phyloP scores from a whole-genome alignment of 2,797 vertebrate genomes.

The Petrocephalus schoutedeni region DNA sequence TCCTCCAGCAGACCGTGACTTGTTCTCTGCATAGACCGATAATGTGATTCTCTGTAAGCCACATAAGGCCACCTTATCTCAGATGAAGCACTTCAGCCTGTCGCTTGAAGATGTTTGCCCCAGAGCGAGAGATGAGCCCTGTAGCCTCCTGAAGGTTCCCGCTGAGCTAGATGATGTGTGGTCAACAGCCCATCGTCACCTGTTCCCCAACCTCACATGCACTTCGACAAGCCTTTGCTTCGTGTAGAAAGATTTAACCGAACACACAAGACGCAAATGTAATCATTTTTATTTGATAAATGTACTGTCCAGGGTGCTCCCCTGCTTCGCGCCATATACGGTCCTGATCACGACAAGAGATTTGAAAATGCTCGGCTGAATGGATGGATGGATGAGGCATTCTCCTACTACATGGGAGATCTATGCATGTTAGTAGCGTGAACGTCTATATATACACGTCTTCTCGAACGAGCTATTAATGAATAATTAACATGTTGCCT shows the following conservation, averaged over 20 bases:
- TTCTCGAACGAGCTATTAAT: background rate
- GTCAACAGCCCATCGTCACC: background rate
- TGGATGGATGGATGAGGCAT: background rate
- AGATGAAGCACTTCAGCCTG: background rate
- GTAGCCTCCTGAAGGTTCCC: background rate
- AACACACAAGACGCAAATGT: background rate
- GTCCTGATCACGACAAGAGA: background rate
- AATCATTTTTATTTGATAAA: background rate
- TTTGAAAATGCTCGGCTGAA: background rate
- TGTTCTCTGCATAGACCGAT: background rate
- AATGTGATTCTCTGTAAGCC: constrained; percentile 1
- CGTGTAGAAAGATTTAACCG: background rate
- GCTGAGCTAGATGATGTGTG: background rate
- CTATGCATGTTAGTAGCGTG: background rate
- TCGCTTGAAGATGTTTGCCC: background rate
- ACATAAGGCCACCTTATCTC: background rate
- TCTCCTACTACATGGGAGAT: background rate
- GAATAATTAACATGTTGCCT: background rate
- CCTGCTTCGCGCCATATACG: background rate
- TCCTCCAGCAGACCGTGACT: constrained; percentile 5
- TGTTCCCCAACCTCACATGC: background rate
- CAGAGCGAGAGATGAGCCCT: background rate
- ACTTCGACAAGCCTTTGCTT: background rate
- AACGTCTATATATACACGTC: background rate
- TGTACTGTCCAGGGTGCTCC: background rate